These are phyloP conservation scores for Melolontha melolontha DNA, from an alignment of 2,888 invertebrate species.

Conservation along the genomic window DNA sequence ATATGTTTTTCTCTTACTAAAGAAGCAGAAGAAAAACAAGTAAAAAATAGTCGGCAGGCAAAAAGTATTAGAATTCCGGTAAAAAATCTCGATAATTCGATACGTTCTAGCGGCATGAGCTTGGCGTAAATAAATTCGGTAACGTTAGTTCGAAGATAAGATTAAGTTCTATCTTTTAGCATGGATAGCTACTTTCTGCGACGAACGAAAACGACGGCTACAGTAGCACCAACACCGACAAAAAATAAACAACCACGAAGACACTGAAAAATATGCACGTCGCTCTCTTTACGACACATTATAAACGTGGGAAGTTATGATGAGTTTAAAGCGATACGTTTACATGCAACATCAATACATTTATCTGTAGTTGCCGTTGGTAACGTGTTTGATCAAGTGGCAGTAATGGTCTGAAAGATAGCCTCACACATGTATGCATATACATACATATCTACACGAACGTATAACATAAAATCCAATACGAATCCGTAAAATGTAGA, in stretches of 20 bases:
- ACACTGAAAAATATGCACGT: slow-evolving; percentile 37
- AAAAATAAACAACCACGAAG: slow-evolving; percentile 27
- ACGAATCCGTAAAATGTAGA: slow-evolving; percentile 17
- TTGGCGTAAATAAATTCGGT: slow-evolving; percentile 19
- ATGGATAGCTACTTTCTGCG: background rate
- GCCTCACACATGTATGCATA: slow-evolving; percentile 40
- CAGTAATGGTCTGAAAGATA: slow-evolving; percentile 52
- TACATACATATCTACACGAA: slow-evolving; percentile 6
- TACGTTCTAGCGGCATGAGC: slow-evolving; percentile 3
- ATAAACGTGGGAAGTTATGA: slow-evolving; percentile 44
- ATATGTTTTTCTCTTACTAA: no score
- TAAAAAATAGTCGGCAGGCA: no score
- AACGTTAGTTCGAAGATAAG: slow-evolving; percentile 28
- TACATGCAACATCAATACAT: slow-evolving; percentile 51
- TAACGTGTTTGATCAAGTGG: slow-evolving; percentile 52
- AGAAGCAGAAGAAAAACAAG: no score
- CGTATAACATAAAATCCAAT: slow-evolving; percentile 27
- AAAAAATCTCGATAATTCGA: background rate
- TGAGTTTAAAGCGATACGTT: slow-evolving; percentile 45
- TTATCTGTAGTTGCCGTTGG: slow-evolving; percentile 53
- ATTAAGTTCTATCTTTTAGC: slow-evolving; percentile 14
- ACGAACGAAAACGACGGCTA: background rate
- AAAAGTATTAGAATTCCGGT: background rate
- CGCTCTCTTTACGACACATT: slow-evolving; percentile 43
- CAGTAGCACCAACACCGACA: background rate